Base-by-base conservation (phyloP, 2,113 vertebrate species). In the Willisornis vidua region DNA sequence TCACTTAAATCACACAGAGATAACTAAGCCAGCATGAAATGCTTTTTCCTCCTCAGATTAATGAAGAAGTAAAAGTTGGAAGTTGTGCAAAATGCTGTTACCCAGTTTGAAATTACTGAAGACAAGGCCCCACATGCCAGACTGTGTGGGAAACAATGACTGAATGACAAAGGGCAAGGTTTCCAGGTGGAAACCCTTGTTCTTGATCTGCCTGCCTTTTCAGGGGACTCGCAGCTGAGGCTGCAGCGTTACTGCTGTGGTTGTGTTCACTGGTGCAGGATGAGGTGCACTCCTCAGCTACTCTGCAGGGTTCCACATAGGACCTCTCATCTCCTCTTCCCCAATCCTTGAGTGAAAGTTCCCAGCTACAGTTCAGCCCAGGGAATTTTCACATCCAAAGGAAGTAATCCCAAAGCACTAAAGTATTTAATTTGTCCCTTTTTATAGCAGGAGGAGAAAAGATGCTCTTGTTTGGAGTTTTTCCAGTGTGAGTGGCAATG, bases 221-320 rank as follows among this genome's bases (percentile, higher is more conserved):
- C 8, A 15, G 51, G 43, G 33, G 13, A 11, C 43, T 70, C 24
- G 29, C 58, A 81, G 51, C 77, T 87, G 41, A 28, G 26, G 19
- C 55, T 81, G 54, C 23, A 43, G 37, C 0, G 0, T 51, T 51
- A 25, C 12, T 61, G 37, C 41, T 54, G 51, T 33, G 45, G 16
- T 19, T 0, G 0, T 15, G 46, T 29, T 52, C 55, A 19, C 22
- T 15, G 41, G 7, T 19, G 33, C 31, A 37, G 18, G 35, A 23
- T 75, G 39, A 61, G 25, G 41, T 3, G 3, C 25, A 4, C 3
- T 39, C 57, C 58, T 75, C 26, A 52, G 45, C 29, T 65, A 0
- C 18, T 20, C 17, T 3, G 0, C 45, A 14, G n/a, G 43, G 12
- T 45, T 37, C 41, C 26, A 51, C 48, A 10, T 17, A 19, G 26